These are phyloP conservation scores for Cynopterus brachyotis DNA, from an alignment of 2,113 vertebrate species.

Conservation along the genomic window DNA sequence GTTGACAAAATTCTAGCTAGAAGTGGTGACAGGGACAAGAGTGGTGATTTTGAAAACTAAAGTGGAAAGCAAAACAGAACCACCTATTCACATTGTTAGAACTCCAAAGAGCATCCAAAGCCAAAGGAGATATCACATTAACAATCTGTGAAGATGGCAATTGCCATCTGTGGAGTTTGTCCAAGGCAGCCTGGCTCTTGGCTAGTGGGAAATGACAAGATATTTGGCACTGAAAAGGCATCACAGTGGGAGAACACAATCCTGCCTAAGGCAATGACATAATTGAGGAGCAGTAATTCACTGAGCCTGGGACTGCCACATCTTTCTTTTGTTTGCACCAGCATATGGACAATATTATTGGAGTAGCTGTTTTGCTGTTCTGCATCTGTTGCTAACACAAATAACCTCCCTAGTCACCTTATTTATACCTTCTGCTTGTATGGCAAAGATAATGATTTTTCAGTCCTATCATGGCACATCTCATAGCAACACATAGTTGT, in stretches of 20 bases:
- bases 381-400: conserved; percentile 44
- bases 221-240: conserved; percentile 8
- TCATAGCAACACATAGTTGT: conserved; percentile 49
- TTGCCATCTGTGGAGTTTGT: background rate
- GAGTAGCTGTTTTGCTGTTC: conserved; percentile 14
- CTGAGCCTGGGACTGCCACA: conserved; percentile 3
- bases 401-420: background rate
- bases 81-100: background rate
- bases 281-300: conserved; percentile 11
- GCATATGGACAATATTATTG: background rate
- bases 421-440: conserved; percentile 21
- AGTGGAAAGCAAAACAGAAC: background rate
- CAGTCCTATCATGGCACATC: background rate
- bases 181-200: background rate
- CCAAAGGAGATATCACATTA: background rate
- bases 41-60: background rate
- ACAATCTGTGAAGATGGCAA: background rate
- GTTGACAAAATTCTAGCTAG: background rate
- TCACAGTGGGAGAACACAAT: conserved; percentile 26
- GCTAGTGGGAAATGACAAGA: background rate
- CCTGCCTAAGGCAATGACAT: background rate
- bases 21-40: background rate
- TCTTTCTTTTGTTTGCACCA: conserved; percentile 2
- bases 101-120: background rate
- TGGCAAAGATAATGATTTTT: conserved; percentile 28